Evolutionary conservation across 2,888 invertebrate species (phyloP).

Genomic region (Dynastes maya): DNA sequence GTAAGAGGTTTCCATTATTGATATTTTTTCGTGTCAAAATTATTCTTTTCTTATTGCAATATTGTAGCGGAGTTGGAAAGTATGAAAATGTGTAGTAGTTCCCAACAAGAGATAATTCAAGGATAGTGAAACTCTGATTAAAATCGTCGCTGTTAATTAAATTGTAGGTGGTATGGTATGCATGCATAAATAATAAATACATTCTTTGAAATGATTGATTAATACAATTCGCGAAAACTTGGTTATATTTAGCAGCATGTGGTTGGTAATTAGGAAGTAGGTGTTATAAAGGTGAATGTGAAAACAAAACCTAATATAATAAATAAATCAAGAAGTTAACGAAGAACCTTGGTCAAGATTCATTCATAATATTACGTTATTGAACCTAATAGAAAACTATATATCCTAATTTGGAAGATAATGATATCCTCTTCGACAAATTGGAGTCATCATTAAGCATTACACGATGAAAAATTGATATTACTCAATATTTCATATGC

Average conservation of each 20-base stretch:
- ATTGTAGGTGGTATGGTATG: constrained; percentile 6
- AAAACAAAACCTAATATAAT: not conserved
- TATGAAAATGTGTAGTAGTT: constrained; percentile 9
- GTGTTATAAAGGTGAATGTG: too few relatives aligned
- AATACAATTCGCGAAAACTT: not conserved
- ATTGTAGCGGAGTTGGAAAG: too few relatives aligned
- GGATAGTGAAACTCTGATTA: constrained; percentile 20
- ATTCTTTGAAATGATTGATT: not conserved
- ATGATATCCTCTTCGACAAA: not conserved
- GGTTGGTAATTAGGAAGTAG: too few relatives aligned
- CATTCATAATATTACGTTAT: too few relatives aligned
- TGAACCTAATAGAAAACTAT: too few relatives aligned
- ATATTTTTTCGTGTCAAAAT: not conserved
- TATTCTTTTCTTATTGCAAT: not conserved
- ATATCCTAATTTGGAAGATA: not conserved
- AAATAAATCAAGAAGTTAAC: not conserved
- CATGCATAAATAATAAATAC: constrained; percentile 4
- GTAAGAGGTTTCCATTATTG: not conserved
- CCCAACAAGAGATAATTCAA: not conserved
- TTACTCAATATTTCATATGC: constrained; percentile 10
- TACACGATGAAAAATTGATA: constrained; percentile 22
- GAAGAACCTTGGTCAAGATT: too few relatives aligned
- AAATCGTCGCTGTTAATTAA: not conserved
- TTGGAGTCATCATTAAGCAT: not conserved
- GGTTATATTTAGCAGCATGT: not conserved